Percentiles rank a stretch among this genome's conserved stretches.
Evolutionary conservation across 2,113 vertebrate genomes (phyloP).

Genomic region (Nestor notabilis): DNA sequence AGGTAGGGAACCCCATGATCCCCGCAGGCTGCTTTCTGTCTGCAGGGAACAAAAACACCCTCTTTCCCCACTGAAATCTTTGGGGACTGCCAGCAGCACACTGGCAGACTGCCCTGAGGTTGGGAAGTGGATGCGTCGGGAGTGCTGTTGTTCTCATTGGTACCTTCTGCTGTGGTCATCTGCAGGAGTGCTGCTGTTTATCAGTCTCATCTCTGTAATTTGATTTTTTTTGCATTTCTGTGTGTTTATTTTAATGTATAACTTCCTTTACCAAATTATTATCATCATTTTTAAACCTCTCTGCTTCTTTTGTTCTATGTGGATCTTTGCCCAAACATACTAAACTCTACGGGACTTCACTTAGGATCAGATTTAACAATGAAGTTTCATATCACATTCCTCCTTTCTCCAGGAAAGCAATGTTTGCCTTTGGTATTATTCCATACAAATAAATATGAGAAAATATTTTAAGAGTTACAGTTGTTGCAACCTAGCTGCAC

Average conservation of each 20-base stretch:
- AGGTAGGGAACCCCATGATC: rapidly evolving
- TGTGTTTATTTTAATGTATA: constrained; percentile 37
- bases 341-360: background rate
- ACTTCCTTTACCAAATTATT: constrained; percentile 25
- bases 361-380: constrained; percentile 21
- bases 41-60: background rate
- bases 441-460: background rate
- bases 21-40: background rate
- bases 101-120: background rate
- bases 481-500: background rate
- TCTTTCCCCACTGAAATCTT: background rate
- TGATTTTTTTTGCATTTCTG: constrained; percentile 9
- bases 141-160: constrained; percentile 61
- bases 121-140: constrained; percentile 2
- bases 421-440: constrained; percentile 5
- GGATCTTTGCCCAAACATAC: constrained; percentile 24
- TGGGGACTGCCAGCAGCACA: background rate
- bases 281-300: background rate
- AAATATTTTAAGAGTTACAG: background rate
- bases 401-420: constrained; percentile 3
- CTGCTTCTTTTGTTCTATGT: constrained; percentile 3
- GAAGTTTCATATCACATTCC: background rate
- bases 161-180: constrained; percentile 20
- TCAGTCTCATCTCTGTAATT: constrained; percentile 33
- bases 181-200: constrained; percentile 17